phyloP scores from a whole-genome alignment of 2,113 vertebrate species.

The Urocolius indicus region DNA sequence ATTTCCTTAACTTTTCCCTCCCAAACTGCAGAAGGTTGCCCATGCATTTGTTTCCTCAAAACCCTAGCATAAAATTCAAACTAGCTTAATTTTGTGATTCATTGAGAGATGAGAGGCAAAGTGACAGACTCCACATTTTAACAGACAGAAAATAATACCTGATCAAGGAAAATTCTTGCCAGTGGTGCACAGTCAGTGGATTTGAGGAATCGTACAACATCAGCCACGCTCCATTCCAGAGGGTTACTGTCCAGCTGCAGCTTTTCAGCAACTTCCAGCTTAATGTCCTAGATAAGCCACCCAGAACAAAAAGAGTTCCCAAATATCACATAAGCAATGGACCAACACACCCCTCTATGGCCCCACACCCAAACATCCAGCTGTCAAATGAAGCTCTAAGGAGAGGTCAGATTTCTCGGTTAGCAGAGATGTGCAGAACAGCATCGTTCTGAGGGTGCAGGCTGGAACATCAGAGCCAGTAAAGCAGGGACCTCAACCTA shows the following conservation, averaged over 20 bases:
- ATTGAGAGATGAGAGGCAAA: not conserved
- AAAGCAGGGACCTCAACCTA: not conserved
- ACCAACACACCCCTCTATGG: not conserved
- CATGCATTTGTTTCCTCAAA: not conserved
- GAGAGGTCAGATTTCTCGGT: not conserved
- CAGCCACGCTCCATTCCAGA: conserved; percentile 93
- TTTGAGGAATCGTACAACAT: conserved; percentile 95
- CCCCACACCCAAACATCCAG: not conserved
- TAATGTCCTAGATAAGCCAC: conserved; percentile 76
- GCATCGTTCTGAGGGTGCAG: not conserved
- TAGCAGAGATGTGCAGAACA: not conserved
- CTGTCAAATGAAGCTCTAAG: not conserved
- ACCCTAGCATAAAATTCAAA: not conserved
- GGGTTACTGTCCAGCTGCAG: conserved; percentile 94
- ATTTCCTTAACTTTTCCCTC: not conserved
- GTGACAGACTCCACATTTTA: not conserved
- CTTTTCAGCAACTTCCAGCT: conserved; percentile 88
- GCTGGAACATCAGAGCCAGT: not conserved
- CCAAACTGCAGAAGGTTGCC: not conserved
- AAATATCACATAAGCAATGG: not conserved
- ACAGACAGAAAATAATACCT: conserved; percentile 79
- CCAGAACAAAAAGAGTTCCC: not conserved
- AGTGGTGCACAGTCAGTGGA: conserved; percentile 95
- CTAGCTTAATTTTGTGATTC: not conserved
- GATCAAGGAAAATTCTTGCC: conserved; percentile 94